Conservation (phyloP, 2,888 invertebrate genomes). For the Abscondita cerata region DNA sequence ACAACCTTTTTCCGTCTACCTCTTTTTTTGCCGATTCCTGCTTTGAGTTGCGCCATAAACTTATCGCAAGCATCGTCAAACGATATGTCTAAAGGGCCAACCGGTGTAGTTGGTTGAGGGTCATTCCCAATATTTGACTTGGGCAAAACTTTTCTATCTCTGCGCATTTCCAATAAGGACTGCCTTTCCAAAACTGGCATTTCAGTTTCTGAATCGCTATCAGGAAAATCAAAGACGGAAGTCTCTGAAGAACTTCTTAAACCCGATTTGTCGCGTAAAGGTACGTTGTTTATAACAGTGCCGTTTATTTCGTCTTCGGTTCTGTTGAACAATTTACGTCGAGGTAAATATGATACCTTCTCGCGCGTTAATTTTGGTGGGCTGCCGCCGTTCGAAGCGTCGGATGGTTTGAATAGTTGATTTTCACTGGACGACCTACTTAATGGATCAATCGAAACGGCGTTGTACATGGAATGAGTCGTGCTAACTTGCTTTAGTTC, state of each 20-base stretch:
- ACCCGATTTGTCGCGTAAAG: constrained; percentile 59
- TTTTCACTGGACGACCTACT: constrained; percentile 44
- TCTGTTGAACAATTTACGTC: constrained; percentile 66
- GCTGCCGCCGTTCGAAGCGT: constrained; percentile 9
- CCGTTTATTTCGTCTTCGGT: constrained; percentile 61
- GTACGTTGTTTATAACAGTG: constrained; percentile 51
- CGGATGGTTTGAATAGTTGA: constrained; percentile 43
- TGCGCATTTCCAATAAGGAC: constrained; percentile 70
- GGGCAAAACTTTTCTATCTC: constrained; percentile 65
- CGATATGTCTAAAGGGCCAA: constrained; percentile 58
- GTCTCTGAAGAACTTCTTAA: constrained; percentile 68
- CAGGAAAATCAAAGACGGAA: constrained; percentile 70
- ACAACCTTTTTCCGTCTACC: constrained; percentile 61
- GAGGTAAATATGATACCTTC: constrained; percentile 49
- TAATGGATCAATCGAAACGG: constrained; percentile 36
- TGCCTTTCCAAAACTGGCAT: constrained; percentile 69
- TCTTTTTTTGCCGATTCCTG: constrained; percentile 66
- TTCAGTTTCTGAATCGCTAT: constrained; percentile 69
- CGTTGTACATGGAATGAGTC: constrained; percentile 38
- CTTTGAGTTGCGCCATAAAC: constrained; percentile 78
- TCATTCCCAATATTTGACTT: constrained; percentile 62
- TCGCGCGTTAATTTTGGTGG: constrained; percentile 29
- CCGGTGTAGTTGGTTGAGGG: constrained; percentile 43
- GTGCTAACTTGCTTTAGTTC: constrained; percentile 70
- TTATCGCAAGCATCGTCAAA: constrained; percentile 80